Base-by-base conservation (phyloP, 2,888 invertebrate genomes). In the Leucophora obtusa region DNA sequence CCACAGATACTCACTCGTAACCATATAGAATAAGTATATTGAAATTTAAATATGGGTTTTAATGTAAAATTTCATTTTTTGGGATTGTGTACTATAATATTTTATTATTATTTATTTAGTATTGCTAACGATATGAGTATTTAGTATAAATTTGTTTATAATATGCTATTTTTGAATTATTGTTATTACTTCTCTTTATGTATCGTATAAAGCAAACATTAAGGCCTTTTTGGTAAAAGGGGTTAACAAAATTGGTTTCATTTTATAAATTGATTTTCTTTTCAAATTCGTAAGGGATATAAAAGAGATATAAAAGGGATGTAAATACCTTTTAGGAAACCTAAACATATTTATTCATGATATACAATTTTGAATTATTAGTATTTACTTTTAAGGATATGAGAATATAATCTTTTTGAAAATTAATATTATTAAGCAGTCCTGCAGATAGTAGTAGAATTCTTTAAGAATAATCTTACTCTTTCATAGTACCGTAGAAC, bases 61-160 rank as follows among this genome's bases (percentile, higher is more conserved):
- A 28, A 28, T 6, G 28, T 28, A 28, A 4, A 28, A 28, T 28
- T 28, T 28, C 1, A 28, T 47, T 47, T n/a, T n/a, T 2, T 47
- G 3, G n/a, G 1, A 47, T n/a, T n/a, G n/a, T 38, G 0, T 21
- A 28, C 28, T 54, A 14, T 7, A 65, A 65, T 35, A 38, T 54
- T n/a, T 53, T 53, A 54, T 53, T 3, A 28, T 21, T 65, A 65
- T 65, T 65, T 65, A 65, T 65, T 65, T 65, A 65, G 38, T 65
- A 65, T 54, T 53, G 53, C 38, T 38, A 65, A 53, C n/a, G 43
- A n/a, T 47, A 21, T 65, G 65, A 54, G 43, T 38, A 65, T 53
- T 65, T 35, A 65, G 51, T 24, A 65, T 51, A 65, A 65, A 65
- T 65, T 65, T 51, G 50, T 50, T 50, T 33, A 50, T 33, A 51